Conservation (phyloP, 2,797 vertebrate genomes). For the Gymnoscopelus microlampas region DNA sequence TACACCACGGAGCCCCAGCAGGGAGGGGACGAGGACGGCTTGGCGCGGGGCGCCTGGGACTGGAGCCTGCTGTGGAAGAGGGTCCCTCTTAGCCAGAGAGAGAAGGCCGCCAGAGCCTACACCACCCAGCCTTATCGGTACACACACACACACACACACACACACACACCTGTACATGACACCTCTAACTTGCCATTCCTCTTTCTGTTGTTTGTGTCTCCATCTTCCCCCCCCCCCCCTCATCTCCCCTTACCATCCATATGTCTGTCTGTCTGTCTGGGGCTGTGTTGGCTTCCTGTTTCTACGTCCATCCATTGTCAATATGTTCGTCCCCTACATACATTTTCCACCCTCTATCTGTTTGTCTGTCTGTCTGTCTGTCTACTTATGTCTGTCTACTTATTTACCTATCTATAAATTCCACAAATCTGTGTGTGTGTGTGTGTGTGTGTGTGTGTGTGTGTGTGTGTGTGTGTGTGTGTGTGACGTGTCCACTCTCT, state of each 20-base stretch:
- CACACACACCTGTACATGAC: conserved; percentile 58
- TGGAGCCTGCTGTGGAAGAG: conserved; percentile 99
- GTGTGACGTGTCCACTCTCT: too few relatives aligned
- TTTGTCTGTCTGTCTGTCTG: conserved; percentile 9
- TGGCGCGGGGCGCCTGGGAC: conserved; percentile 98
- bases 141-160: conserved; percentile 73
- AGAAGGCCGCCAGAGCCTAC: conserved; percentile 94
- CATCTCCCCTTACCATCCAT: conserved; percentile 23
- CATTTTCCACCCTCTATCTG: neutral
- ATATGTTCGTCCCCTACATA: too few relatives aligned
- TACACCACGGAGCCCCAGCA: conserved; percentile 98
- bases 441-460: neutral
- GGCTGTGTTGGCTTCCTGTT: conserved; percentile 8
- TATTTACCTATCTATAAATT: neutral
- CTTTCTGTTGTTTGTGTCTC: conserved; percentile 70
- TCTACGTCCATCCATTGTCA: neutral
- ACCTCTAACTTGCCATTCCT: conserved; percentile 68
- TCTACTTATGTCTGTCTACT: conserved; percentile 12
- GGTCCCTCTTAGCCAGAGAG: conserved; percentile 92
- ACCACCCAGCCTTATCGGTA: conserved; percentile 98
- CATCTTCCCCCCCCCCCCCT: conserved; percentile 39
- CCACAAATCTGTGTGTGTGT: neutral
- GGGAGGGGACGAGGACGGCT: conserved; percentile 97
- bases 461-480: too few relatives aligned
- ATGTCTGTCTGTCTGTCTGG: conserved; percentile 18